phyloP scores from a whole-genome alignment of 1,140 invertebrate species.

The Pogonomyrmex barbatus region DNA sequence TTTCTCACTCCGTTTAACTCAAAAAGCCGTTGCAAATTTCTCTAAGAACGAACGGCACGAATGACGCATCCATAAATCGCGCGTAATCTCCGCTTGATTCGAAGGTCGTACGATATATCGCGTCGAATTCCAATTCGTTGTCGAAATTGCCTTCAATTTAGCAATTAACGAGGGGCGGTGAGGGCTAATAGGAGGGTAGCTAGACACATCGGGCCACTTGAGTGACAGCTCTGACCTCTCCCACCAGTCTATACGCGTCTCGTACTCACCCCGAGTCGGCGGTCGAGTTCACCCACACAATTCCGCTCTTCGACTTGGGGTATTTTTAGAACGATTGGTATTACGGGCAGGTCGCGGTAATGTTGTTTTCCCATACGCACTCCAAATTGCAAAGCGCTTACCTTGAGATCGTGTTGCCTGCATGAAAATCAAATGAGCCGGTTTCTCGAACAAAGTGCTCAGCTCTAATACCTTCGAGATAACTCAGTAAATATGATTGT shows the following conservation, averaged over 20 bases:
- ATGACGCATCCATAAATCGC: slow-evolving; percentile 81
- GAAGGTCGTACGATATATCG: slow-evolving; percentile 73
- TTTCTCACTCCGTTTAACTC: neutral
- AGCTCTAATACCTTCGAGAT: neutral
- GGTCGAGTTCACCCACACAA: slow-evolving; percentile 75
- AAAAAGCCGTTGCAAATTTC: slow-evolving; percentile 50
- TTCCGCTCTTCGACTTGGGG: slow-evolving; percentile 24
- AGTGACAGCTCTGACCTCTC: slow-evolving; percentile 86
- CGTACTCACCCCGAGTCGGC: slow-evolving; percentile 73
- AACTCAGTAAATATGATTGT: neutral
- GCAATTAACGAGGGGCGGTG: slow-evolving; percentile 83
- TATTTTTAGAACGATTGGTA: slow-evolving; percentile 63
- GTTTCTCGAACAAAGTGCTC: neutral
- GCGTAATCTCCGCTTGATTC: slow-evolving; percentile 74
- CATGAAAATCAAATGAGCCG: slow-evolving; percentile 22
- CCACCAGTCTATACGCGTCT: slow-evolving; percentile 76
- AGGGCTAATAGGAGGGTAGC: slow-evolving; percentile 85
- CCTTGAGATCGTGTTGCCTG: slow-evolving; percentile 21
- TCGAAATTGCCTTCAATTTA: slow-evolving; percentile 86
- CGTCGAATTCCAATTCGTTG: slow-evolving; percentile 81
- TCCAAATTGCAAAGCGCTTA: slow-evolving; percentile 27
- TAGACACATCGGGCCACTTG: slow-evolving; percentile 82
- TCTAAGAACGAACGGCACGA: slow-evolving; percentile 35
- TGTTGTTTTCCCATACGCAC: slow-evolving; percentile 54
- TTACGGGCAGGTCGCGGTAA: slow-evolving; percentile 48